Conservation (phyloP, 2,113 vertebrate species). For the Perccottus glenii region DNA sequence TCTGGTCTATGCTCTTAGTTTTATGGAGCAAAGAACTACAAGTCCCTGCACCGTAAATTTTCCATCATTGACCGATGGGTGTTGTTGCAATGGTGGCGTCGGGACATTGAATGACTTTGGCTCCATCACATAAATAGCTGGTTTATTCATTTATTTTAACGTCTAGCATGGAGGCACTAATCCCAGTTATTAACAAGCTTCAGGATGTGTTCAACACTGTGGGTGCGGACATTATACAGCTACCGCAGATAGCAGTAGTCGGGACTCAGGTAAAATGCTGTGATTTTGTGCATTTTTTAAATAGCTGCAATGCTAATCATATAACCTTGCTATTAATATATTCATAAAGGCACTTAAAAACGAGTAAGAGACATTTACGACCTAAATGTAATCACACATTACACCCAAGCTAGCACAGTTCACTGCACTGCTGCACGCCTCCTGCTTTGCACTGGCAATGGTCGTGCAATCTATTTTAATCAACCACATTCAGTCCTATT, state of each 20-base stretch:
- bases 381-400: not conserved
- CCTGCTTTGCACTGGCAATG: slow-evolving; percentile 6
- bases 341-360: no score
- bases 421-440: slow-evolving; percentile 7
- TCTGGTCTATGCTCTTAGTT: rapidly evolving
- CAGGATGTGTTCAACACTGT: slow-evolving; percentile 99
- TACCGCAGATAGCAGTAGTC: slow-evolving; percentile 98
- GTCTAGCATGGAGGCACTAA: slow-evolving; percentile 90
- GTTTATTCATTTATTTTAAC: slow-evolving; percentile 38
- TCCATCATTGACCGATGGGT: slow-evolving; percentile 18
- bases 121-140: slow-evolving; percentile 52
- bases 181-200: slow-evolving; percentile 97
- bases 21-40: slow-evolving; percentile 52
- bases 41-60: slow-evolving; percentile 48
- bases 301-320: slow-evolving; percentile 36
- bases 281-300: slow-evolving; percentile 9
- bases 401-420: not conserved
- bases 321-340: slow-evolving; percentile 25
- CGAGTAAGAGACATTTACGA: no score
- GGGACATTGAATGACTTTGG: slow-evolving; percentile 86
- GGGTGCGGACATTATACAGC: slow-evolving; percentile 93
- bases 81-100: slow-evolving; percentile 75
- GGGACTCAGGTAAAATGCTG: slow-evolving; percentile 90
- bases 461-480: slow-evolving; percentile 36
- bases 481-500: slow-evolving; percentile 33